Evolutionary conservation across 2,113 vertebrate genomes (phyloP), one percentile per base, ranked within the genome.

Genomic region (Cebidichthys violaceus): DNA sequence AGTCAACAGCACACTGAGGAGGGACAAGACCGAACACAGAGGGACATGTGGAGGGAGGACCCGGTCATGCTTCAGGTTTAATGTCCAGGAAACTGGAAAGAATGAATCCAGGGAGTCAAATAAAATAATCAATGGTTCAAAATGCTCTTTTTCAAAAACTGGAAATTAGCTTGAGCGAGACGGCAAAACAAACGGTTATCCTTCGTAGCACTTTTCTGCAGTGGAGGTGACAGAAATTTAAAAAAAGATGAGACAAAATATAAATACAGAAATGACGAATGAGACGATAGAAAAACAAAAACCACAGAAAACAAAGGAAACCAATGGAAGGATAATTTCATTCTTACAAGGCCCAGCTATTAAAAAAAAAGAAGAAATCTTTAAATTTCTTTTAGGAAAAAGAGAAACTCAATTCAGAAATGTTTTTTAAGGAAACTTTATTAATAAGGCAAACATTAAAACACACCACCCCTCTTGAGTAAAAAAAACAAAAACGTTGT

Each of bases 351-450:
- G 22, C 9, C 10, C 22, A 55, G 52, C 9, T 14, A 27, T 7
- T 47, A 27, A 37, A 10, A 6, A 41, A 22, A 6, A 11, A 43
- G 20, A 55, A 1, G 4, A 13, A 20, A 18, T 8, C 3, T 33
- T 7, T 31, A 4, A 11, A 55, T 59, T 27, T 14, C 27, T 57
- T 27, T 27, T 15, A 59, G 15, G 6, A 22, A 64, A 7, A 15
- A 10, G 22, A 77, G 4, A 35, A 14, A 29, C 9, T 18, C 15
- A 15, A 5, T 60, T 60, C 29, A 60, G 59, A 60, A 33, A 50
- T 2, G 59, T 87, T 81, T 61, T 88, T 77, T 78, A 88, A 83
- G 18, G n/a, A 79, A 89, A 81, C 70, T 92, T 93, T 92, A 93
- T 90, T 92, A 79, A 82, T 62, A 81, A 87, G 77, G 80, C 81